These are phyloP conservation scores for Musca domestica DNA, from an alignment of 1,140 invertebrate genomes.

Conservation along the genomic window DNA sequence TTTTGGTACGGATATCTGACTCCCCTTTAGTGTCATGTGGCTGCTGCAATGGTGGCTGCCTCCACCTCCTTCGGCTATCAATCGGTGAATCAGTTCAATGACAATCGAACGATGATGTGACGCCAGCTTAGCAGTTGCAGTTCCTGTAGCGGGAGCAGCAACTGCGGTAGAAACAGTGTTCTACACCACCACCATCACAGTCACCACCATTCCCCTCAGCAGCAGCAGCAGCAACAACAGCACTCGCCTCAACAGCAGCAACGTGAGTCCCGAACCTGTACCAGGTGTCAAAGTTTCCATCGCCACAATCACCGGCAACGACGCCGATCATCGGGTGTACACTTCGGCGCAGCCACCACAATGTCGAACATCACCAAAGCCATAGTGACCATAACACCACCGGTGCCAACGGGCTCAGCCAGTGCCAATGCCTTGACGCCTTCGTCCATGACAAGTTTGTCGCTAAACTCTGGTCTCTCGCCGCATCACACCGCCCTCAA, in stretches of 20 bases:
- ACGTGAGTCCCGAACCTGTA: conserved; percentile 40
- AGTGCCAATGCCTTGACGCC: conserved; percentile 29
- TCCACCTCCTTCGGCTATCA: conserved; percentile 52
- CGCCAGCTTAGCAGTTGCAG: conserved; percentile 53
- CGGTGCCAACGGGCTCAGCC: background rate
- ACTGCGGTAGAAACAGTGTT: conserved; percentile 40
- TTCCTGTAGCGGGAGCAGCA: conserved; percentile 52
- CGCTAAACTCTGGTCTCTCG: background rate
- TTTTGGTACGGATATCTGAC: background rate
- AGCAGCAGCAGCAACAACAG: conserved; percentile 35
- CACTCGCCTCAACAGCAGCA: conserved; percentile 29
- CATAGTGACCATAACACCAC: conserved; percentile 17
- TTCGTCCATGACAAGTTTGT: conserved; percentile 15
- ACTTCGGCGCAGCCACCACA: conserved; percentile 2
- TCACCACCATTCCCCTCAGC: conserved; percentile 26
- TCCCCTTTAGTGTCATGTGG: conserved; percentile 47
- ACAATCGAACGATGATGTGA: conserved; percentile 49
- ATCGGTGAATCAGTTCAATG: conserved; percentile 50
- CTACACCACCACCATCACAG: conserved; percentile 38
- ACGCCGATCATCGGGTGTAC: conserved; percentile 42
- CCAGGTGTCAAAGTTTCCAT: conserved; percentile 51
- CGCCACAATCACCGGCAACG: conserved; percentile 47
- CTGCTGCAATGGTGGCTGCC: conserved; percentile 51
- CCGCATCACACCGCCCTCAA: background rate
- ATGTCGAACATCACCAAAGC: conserved; percentile 23